Evolutionary conservation across 1,140 invertebrate genomes (phyloP), one percentile per base, ranked within the genome.

Genomic region (Papilio xuthus): DNA sequence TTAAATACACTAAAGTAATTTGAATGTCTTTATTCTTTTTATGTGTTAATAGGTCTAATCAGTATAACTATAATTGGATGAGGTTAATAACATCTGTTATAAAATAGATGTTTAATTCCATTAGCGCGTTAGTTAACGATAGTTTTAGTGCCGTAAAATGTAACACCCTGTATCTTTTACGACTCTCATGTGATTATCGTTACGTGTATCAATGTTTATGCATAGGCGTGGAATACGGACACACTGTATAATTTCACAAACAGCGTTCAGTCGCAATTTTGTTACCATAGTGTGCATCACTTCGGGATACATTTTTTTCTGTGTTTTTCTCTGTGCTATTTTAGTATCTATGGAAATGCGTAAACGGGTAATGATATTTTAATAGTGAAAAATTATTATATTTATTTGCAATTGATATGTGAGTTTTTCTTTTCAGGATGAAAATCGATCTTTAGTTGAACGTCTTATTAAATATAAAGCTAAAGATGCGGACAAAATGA

Each of bases 401-500:
- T 28, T 15, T 63, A 1, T 63, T 63, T 63, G 23, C 4, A 63
- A 10, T 42, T 73, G 6, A 73, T 44, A 9, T 53, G 12, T n/a
- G 10, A 12, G 77, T 73, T 26, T 73, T 74, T 85, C 23, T 75
- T 95, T 96, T 67, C 94, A 99, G 96, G 97, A 98, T 89, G 98
- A 99, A 94, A 98, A 99, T 95, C 95, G 96, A 44, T 96, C 98
- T 81, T 93, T 99, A 53, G 95, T 99, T 47, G 97, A 98, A 71
- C 95, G 98, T 78, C 96, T 98, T 84, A 98, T 99, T 90, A 97
- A 96, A 80, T 97, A 98, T 84, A 99, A 99, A 95, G 96, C 97
- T 18, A 97, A 97, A 94, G 98, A 99, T 95, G 98, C 98, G 13
- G 98, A 99, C 87, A 97, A 97, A 93, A 96, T 99, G 95, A 99